Conservation (phyloP, 2,113 vertebrate genomes). For the Chroicocephalus ridibundus region DNA sequence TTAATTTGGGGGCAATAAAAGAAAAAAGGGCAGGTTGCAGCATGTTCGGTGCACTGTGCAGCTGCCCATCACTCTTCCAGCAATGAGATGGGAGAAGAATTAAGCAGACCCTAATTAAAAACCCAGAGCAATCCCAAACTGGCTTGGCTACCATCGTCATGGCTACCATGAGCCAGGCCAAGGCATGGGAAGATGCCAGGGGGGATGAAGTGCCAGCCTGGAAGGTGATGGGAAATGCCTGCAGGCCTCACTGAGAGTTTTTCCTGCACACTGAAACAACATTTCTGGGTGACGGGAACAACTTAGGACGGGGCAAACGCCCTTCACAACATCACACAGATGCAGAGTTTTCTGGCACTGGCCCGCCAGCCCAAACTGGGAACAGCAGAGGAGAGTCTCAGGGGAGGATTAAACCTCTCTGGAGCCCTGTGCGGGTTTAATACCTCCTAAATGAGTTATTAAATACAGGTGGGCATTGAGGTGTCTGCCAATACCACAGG, state of each 20-base stretch:
- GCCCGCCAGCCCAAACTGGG: neutral
- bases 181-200: neutral
- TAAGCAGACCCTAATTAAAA: neutral
- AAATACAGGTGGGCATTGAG: fast-evolving
- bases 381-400: neutral
- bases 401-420: fast-evolving
- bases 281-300: neutral
- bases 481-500: fast-evolving
- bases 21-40: neutral
- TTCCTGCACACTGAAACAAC: fast-evolving
- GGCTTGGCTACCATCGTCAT: neutral
- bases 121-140: neutral
- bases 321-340: neutral
- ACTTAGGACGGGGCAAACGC: fast-evolving
- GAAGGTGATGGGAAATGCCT: neutral
- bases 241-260: fast-evolving
- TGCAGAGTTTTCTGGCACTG: fast-evolving
- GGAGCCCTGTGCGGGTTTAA: neutral
- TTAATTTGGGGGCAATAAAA: fast-evolving
- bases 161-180: neutral
- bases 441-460: neutral
- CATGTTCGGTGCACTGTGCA: fast-evolving
- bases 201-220: neutral
- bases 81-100: neutral
- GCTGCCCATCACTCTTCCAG: neutral